Conservation (phyloP, 92 coral and sea anemone species). For the Micromussa lordhowensis region DNA sequence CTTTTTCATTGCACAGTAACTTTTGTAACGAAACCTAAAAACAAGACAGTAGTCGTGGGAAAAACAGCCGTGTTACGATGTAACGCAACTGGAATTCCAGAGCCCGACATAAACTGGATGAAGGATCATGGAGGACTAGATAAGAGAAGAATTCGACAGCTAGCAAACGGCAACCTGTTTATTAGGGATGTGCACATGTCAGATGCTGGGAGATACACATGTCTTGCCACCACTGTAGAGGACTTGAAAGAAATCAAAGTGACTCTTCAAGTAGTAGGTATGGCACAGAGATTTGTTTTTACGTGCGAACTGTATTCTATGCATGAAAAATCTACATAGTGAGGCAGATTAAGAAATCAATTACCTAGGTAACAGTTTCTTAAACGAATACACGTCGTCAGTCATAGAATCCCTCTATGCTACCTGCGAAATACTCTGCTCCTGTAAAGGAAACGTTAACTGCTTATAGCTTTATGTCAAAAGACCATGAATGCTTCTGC, state of each 20-base stretch:
- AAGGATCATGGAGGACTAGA: constrained; percentile 50
- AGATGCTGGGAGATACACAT: constrained; percentile 35
- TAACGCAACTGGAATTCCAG: constrained; percentile 66
- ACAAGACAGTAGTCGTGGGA: constrained; percentile 24
- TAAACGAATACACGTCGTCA: too few species aligned
- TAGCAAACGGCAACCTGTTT: constrained; percentile 5
- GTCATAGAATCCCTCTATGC: too few species aligned
- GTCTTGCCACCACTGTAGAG: neutral
- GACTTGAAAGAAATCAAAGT: constrained; percentile 1
- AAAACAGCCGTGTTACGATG: constrained; percentile 60
- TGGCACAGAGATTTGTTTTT: neutral
- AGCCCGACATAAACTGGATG: constrained; percentile 61
- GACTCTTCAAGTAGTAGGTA: constrained; percentile 22
- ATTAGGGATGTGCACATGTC: constrained; percentile 12
- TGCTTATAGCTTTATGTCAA: too few species aligned
- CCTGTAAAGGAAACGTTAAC: too few species aligned
- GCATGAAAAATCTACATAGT: too few species aligned
- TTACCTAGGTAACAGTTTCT: too few species aligned
- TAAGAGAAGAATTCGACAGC: constrained; percentile 18
- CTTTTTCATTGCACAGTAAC: constrained; percentile 5
- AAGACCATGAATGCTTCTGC: too few species aligned
- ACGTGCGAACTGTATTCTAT: neutral
- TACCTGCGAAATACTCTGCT: too few species aligned
- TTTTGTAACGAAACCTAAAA: constrained; percentile 27
- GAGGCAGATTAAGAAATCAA: too few species aligned